These are phyloP conservation scores for Edolisoma coerulescens DNA, from an alignment of 2,113 vertebrate species.

Conservation along the genomic window DNA sequence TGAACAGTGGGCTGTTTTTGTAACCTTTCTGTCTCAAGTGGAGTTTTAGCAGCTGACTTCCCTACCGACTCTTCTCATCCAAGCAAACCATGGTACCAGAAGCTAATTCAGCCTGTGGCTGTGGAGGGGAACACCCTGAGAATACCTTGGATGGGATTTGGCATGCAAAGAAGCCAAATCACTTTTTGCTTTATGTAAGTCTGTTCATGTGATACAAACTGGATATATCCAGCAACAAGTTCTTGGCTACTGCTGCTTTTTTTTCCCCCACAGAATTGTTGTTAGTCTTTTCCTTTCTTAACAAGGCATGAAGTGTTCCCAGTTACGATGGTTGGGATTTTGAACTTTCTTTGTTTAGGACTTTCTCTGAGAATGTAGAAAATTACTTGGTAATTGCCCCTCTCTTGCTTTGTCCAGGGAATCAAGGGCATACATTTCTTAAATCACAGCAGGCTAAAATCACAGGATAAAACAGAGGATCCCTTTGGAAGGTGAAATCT, in stretches of 20 bases:
- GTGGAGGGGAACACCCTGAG: not conserved
- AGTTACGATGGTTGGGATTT: not conserved
- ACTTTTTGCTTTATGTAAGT: not conserved
- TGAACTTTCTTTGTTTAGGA: slow-evolving; percentile 16
- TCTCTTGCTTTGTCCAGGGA: not conserved
- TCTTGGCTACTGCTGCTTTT: not conserved
- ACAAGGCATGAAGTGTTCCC: slow-evolving; percentile 14
- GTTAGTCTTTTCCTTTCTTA: not conserved
- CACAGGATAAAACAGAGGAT: not conserved
- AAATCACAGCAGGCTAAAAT: not conserved
- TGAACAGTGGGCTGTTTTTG: not conserved
- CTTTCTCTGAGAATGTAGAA: not conserved
- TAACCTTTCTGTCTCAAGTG: not conserved
- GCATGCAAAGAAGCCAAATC: not conserved
- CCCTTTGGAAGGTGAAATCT: not conserved
- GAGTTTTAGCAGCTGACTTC: not conserved
- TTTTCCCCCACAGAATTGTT: not conserved
- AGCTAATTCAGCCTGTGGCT: not conserved
- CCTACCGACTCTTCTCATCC: not conserved
- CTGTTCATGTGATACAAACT: not conserved
- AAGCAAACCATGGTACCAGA: not conserved
- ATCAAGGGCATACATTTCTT: not conserved
- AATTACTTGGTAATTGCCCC: slow-evolving; percentile 6
- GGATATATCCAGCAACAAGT: not conserved
- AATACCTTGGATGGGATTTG: not conserved